A percentile compares a stretch with the other conserved stretches of the same genome.
Evolutionary conservation across 2,113 vertebrate species (phyloP).

Genomic region (Alligator sinensis): DNA sequence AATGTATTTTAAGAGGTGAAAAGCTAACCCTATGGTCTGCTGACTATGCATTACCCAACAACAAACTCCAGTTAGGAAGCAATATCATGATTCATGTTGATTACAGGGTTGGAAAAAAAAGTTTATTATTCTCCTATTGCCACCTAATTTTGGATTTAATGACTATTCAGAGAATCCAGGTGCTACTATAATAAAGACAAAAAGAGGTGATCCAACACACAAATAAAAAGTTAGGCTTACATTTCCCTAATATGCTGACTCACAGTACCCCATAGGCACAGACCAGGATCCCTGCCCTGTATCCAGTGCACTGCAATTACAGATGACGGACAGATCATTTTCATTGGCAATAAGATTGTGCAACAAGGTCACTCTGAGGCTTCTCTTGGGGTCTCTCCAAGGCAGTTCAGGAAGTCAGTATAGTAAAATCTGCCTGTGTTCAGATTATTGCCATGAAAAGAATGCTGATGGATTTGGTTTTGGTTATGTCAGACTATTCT

Average conservation of each 20-base stretch:
- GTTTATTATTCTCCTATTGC: too few relatives aligned
- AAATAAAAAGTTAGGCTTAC: neutral
- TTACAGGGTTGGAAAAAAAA: too few relatives aligned
- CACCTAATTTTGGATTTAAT: neutral
- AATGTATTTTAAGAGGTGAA: accelerated
- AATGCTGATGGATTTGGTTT: neutral
- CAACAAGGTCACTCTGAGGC: neutral
- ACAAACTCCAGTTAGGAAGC: neutral
- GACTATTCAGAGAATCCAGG: accelerated
- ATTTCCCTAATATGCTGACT: neutral
- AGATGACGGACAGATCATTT: neutral
- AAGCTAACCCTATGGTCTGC: accelerated
- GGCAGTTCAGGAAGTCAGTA: neutral
- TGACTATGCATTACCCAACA: neutral
- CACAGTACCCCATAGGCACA: accelerated
- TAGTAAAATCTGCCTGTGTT: slow-evolving; percentile 22
- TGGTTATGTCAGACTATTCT: accelerated
- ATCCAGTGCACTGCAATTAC: neutral
- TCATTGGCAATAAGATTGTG: neutral
- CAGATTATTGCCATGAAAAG: neutral
- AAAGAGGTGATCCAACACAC: neutral
- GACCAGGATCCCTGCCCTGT: neutral
- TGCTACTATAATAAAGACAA: neutral
- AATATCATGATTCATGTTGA: neutral
- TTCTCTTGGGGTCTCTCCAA: slow-evolving; percentile 9